phyloP scores from a whole-genome alignment of 1,140 invertebrate genomes.

The Aphidius ervi region DNA sequence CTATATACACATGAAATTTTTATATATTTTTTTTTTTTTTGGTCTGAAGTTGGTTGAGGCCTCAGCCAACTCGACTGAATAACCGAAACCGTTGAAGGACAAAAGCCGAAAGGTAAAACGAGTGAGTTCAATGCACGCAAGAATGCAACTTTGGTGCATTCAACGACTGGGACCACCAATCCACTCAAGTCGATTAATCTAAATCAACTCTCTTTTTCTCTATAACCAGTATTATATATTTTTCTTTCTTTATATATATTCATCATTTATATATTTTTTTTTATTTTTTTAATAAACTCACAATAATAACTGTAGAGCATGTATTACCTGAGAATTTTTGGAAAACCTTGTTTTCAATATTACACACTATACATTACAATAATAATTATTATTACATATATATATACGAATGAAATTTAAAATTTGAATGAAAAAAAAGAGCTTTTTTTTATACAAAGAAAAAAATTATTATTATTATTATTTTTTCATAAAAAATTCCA shows the following conservation, averaged over 20 bases:
- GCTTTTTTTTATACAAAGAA: too few species aligned
- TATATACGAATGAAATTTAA: not conserved
- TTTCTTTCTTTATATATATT: not conserved
- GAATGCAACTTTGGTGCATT: not conserved
- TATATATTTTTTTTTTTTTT: too few species aligned
- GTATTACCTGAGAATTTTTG: conserved; percentile 20
- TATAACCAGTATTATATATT: not conserved
- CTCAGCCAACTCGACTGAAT: too few species aligned
- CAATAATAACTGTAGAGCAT: not conserved
- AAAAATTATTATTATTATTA: too few species aligned
- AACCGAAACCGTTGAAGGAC: too few species aligned
- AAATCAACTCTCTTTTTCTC: too few species aligned
- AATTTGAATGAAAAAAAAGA: not conserved
- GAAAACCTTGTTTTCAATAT: conserved; percentile 16
- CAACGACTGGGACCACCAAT: not conserved
- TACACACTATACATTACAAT: too few species aligned
- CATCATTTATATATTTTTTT: conserved; percentile 6
- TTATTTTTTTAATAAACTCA: conserved; percentile 7
- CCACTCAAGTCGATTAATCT: too few species aligned
- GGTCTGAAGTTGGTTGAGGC: too few species aligned
- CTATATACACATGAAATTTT: conserved; percentile 2
- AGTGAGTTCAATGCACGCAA: too few species aligned
- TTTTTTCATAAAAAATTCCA: too few species aligned
- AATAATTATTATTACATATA: not conserved
- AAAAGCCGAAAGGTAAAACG: too few species aligned